Evolutionary conservation across 2,888 invertebrate genomes (phyloP).

Genomic region (Mythimna ferrago): DNA sequence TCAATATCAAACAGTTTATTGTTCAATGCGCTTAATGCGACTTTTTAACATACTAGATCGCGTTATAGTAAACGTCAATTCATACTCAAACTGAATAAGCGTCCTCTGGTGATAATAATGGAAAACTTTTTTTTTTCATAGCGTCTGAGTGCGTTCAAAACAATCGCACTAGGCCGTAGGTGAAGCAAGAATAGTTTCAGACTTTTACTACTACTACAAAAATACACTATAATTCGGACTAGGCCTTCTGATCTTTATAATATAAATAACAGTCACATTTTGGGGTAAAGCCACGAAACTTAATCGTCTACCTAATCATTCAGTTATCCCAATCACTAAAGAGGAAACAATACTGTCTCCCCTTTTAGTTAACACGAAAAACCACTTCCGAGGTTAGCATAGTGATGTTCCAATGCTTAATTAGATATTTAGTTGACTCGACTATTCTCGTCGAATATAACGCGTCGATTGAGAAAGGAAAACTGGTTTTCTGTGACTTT

Average conservation of each 20-base stretch:
- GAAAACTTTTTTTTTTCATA: too few species aligned
- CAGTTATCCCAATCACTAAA: constrained; percentile 53
- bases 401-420: constrained; percentile 54
- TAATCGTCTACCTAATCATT: constrained; percentile 22
- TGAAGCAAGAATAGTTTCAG: too few species aligned
- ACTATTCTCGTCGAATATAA: constrained; percentile 26
- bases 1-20: too few species aligned
- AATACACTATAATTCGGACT: too few species aligned
- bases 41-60: too few species aligned
- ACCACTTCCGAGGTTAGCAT: constrained; percentile 58
- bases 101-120: too few species aligned
- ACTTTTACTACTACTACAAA: too few species aligned
- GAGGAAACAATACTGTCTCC: constrained; percentile 54
- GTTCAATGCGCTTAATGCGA: too few species aligned
- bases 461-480: constrained; percentile 9
- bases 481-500: constrained; percentile 12
- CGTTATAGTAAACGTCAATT: too few species aligned
- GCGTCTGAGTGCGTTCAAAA: too few species aligned
- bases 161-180: too few species aligned
- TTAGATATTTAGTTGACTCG: constrained; percentile 47
- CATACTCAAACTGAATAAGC: too few species aligned
- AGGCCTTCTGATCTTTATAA: neutral
- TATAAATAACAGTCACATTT: neutral
- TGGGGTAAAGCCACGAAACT: constrained; percentile 1
- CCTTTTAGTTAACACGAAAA: constrained; percentile 65